Evolutionary conservation across 1,140 invertebrate genomes (phyloP), one percentile per base, ranked within the genome.

Genomic region (Leptoteleia sp.): DNA sequence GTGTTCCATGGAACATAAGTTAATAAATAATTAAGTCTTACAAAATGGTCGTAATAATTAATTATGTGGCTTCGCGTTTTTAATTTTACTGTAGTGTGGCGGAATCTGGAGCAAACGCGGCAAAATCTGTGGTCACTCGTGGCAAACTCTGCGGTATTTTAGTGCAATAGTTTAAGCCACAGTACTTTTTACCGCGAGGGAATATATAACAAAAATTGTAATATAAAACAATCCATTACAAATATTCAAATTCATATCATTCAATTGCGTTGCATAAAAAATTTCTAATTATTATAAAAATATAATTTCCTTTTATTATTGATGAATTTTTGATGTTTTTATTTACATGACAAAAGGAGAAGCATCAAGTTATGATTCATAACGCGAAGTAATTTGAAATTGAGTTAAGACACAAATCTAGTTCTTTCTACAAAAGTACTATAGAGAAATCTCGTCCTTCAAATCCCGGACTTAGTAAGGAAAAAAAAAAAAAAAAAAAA

Each of bases 381-480:
- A 45, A 13, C 19, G 33, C 33, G 33, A 12, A 37, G 33, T 7
- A 40, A 40, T 8, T 16, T 40, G 37, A 40, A 40, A 40, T 19
- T 9, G 3, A 11, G 15, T 3, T 42, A 42, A 19, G 3, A 42
- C 5, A 42, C 9, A 42, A 42, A 42, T n/a, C 19, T 17, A 19
- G 11, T 5, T 19, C 38, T 19, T 42, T 27, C 31, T 31, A 35
- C 27, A 13, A 47, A 27, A 68, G 1, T 29, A 13, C 9, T 42
- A 55, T 50, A 54, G 55, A 67, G 50, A 33, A n/a, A 19, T 42
- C 16, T 50, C 13, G 65, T 59, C 65, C 65, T 70, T 59, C 54
- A 5, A 43, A 61, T 61, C 15, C 54, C 29, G 57, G 48, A 64
- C 57, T 19, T 68, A 4, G 27, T 17, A 38, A 55, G 29, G 22